Conservation (phyloP, 1,140 invertebrate genomes). For the Nomia melanderi region DNA sequence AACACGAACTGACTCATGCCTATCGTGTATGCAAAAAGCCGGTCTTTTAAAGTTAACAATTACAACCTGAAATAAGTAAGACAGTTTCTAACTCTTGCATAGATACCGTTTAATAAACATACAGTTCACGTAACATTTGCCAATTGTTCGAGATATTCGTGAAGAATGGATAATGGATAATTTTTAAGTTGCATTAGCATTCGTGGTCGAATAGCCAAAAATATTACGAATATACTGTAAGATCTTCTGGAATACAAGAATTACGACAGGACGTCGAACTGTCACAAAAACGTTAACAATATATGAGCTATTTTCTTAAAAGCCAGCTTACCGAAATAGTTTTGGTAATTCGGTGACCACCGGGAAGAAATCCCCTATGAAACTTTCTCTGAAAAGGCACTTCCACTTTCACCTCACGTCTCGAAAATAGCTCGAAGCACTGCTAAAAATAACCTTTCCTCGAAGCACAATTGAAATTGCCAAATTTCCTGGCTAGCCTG, state of each 20-base stretch:
- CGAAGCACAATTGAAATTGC: background rate
- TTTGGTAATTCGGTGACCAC: slow-evolving; percentile 8
- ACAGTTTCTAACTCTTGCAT: background rate
- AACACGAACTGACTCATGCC: background rate
- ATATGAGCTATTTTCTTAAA: too few species aligned
- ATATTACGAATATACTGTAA: too few species aligned
- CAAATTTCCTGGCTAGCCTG: background rate
- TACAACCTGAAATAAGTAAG: background rate
- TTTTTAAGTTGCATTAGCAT: too few species aligned
- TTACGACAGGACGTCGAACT: background rate
- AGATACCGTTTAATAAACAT: background rate
- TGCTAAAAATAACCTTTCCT: slow-evolving; percentile 25
- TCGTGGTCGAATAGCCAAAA: too few species aligned
- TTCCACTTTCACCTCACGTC: slow-evolving; percentile 45
- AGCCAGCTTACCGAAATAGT: slow-evolving; percentile 10
- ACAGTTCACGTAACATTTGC: background rate
- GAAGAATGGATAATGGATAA: background rate
- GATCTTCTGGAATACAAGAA: too few species aligned
- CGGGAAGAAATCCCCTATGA: slow-evolving; percentile 19
- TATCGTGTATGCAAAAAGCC: background rate
- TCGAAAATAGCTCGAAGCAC: slow-evolving; percentile 36
- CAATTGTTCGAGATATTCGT: background rate
- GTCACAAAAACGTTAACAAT: background rate
- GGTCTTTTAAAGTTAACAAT: background rate
- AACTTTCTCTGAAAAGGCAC: slow-evolving; percentile 38